Evolutionary conservation across 1,140 invertebrate genomes (phyloP).

Genomic region (Aphaenogaster rudis): DNA sequence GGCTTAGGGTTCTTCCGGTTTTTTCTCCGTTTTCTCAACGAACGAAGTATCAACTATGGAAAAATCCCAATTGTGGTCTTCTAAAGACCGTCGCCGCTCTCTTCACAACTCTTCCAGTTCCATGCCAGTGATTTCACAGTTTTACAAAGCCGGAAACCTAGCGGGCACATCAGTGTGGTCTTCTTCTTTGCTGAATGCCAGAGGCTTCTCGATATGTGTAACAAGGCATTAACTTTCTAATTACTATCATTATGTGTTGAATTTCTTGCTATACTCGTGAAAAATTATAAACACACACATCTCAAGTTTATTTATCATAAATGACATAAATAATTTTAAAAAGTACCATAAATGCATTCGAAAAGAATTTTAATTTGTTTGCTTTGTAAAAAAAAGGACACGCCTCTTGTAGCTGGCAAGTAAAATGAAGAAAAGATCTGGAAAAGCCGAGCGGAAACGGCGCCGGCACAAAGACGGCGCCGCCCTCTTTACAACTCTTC

Average conservation of each 20-base stretch:
- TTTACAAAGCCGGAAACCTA: background rate
- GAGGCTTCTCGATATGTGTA: background rate
- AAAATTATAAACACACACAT: too few relatives aligned
- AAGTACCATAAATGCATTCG: background rate
- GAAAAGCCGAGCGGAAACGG: slow-evolving; percentile 71
- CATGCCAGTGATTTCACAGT: background rate
- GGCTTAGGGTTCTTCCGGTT: slow-evolving; percentile 70
- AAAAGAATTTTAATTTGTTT: background rate
- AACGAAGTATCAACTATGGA: background rate
- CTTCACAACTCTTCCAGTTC: slow-evolving; percentile 59
- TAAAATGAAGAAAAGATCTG: slow-evolving; percentile 31
- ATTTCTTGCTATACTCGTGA: background rate
- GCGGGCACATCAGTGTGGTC: background rate
- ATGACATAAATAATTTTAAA: background rate
- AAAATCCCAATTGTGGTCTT: slow-evolving; percentile 16
- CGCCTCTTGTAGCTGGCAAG: background rate
- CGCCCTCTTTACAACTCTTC: slow-evolving; percentile 60
- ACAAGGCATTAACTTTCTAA: slow-evolving; percentile 26
- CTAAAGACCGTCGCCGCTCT: slow-evolving; percentile 33
- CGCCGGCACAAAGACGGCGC: slow-evolving; percentile 66
- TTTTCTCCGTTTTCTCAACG: slow-evolving; percentile 44
- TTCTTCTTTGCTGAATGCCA: background rate
- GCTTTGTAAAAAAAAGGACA: background rate
- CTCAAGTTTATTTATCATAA: background rate
- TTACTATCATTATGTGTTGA: slow-evolving; percentile 8